Evolutionary conservation across 2,113 vertebrate genomes (phyloP).

Genomic region (Lepisosteus osseus): DNA sequence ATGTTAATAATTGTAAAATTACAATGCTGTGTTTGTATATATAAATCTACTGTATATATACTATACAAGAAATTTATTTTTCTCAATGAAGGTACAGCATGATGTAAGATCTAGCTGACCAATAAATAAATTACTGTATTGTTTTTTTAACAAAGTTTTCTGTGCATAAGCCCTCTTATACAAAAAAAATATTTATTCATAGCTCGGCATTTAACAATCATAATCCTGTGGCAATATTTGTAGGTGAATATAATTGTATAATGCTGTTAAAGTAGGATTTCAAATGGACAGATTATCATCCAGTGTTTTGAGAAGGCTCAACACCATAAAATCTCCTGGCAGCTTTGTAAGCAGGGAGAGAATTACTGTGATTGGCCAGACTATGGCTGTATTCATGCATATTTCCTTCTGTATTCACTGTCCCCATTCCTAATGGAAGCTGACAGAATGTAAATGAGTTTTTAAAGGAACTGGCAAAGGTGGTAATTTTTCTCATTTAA

Average conservation of each 20-base stretch:
- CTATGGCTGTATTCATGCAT: conserved; percentile 58
- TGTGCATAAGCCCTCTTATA: conserved; percentile 7
- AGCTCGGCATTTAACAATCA: conserved; percentile 49
- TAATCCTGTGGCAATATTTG: conserved; percentile 53
- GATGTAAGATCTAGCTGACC: too few species aligned
- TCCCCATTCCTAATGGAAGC: conserved; percentile 78
- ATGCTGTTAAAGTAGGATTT: conserved; percentile 48
- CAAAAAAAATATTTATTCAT: conserved; percentile 49
- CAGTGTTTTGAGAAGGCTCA: conserved; percentile 53
- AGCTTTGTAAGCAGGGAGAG: conserved; percentile 64
- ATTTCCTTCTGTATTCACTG: conserved; percentile 59
- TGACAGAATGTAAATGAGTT: conserved; percentile 97
- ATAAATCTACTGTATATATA: too few species aligned
- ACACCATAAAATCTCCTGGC: conserved; percentile 57
- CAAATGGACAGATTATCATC: conserved; percentile 59
- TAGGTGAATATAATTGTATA: conserved; percentile 54
- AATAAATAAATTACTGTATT: too few species aligned
- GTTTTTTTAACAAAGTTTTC: too few species aligned
- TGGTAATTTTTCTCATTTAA: conserved; percentile 94
- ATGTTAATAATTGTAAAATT: too few species aligned
- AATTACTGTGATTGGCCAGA: conserved; percentile 56
- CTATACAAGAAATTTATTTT: too few species aligned
- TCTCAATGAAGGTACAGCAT: too few species aligned
- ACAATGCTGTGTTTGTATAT: too few species aligned
- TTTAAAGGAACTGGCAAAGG: conserved; percentile 86